These are phyloP conservation scores for Theristicus caerulescens DNA, from an alignment of 2,113 vertebrate species.

Conservation along the genomic window DNA sequence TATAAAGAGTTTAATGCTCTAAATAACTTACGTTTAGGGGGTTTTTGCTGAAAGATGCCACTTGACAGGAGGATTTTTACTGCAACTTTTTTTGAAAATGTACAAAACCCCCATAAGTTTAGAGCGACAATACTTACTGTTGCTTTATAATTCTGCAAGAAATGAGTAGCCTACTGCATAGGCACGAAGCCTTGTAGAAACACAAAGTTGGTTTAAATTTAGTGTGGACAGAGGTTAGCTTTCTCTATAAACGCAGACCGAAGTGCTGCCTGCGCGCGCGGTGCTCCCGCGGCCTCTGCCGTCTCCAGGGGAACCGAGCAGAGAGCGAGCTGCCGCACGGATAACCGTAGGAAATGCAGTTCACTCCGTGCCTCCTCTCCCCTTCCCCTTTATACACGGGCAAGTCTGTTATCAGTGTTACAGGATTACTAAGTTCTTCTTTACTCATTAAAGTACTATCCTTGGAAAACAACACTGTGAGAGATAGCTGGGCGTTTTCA, in stretches of 20 bases:
- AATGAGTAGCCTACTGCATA: neutral
- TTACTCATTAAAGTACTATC: neutral
- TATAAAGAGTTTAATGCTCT: neutral
- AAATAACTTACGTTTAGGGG: neutral
- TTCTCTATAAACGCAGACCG: neutral
- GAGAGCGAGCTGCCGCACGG: neutral
- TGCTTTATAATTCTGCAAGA: neutral
- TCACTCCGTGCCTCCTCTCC: neutral
- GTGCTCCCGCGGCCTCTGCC: neutral
- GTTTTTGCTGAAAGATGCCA: neutral
- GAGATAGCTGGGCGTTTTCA: neutral
- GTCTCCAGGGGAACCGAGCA: neutral
- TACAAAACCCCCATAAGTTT: neutral
- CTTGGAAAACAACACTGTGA: neutral
- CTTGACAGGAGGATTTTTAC: neutral
- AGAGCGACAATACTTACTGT: neutral
- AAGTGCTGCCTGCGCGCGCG: accelerated
- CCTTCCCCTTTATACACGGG: neutral
- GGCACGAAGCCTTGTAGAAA: neutral
- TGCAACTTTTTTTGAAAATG: neutral
- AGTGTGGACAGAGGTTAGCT: accelerated
- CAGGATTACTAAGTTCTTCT: neutral
- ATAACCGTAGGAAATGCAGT: neutral
- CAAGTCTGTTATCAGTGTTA: neutral
- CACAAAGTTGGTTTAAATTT: neutral